Percentiles rank a stretch among this genome's conserved stretches.
These are phyloP conservation scores for Etheostoma nigrum DNA, from an alignment of 2,797 vertebrate species.

Conservation along the genomic window DNA sequence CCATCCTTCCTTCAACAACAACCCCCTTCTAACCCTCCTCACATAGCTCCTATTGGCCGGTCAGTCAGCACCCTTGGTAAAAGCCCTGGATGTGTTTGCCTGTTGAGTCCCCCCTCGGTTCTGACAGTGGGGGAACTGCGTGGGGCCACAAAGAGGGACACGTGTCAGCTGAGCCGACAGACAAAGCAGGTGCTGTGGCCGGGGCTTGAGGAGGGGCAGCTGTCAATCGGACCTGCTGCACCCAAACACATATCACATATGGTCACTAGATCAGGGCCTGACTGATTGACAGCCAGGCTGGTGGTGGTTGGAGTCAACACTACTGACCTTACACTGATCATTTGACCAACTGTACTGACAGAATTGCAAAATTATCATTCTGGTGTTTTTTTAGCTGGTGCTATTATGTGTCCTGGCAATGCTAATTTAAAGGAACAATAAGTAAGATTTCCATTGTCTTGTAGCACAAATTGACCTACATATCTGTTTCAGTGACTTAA, in stretches of 20 bases:
- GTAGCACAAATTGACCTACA: neutral
- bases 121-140: conserved; percentile 41
- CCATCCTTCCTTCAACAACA: conserved; percentile 30
- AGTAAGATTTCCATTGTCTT: neutral
- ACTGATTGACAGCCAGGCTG: conserved; percentile 47
- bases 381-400: neutral
- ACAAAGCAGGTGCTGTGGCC: conserved; percentile 74
- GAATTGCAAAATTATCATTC: neutral
- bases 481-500: neutral
- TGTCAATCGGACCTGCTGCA: conserved; percentile 71
- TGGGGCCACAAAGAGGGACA: conserved; percentile 74
- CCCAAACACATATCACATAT: conserved; percentile 57
- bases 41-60: conserved; percentile 11
- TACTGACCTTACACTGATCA: conserved; percentile 28
- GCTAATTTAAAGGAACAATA: neutral
- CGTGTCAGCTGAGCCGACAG: conserved; percentile 68
- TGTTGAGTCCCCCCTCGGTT: conserved; percentile 47
- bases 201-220: conserved; percentile 71
- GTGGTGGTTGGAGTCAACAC: conserved; percentile 9
- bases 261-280: conserved; percentile 46
- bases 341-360: neutral
- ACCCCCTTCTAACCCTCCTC: neutral
- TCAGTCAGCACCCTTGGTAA: conserved; percentile 51
- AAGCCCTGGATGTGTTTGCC: conserved; percentile 58
- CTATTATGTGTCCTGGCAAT: neutral